Evolutionary conservation across 2,888 invertebrate species (phyloP).

Genomic region (Athetis lepigone): DNA sequence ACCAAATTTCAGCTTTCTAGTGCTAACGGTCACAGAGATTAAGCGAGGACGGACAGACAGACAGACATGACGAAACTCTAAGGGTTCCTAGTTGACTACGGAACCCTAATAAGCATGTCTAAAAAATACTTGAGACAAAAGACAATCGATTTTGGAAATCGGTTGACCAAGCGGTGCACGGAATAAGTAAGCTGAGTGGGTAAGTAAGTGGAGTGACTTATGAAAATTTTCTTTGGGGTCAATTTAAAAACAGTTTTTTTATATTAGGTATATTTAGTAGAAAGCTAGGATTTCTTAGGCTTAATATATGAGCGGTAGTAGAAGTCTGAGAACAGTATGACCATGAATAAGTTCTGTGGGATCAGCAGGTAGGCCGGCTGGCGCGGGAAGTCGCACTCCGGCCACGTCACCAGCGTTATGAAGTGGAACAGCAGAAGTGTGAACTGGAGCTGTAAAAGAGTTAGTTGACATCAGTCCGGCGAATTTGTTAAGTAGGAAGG

Average conservation of each 20-base stretch:
- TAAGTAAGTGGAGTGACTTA: background rate
- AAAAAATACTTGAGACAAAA: too few relatives aligned
- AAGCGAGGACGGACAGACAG: too few relatives aligned
- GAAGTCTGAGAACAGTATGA: slow-evolving; percentile 92
- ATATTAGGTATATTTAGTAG: slow-evolving; percentile 4
- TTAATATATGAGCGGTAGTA: slow-evolving; percentile 91
- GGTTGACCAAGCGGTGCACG: too few relatives aligned
- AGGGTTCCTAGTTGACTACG: too few relatives aligned
- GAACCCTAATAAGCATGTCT: too few relatives aligned
- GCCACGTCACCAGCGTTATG: slow-evolving; percentile 75
- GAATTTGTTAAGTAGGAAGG: too few relatives aligned
- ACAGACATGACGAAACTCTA: too few relatives aligned
- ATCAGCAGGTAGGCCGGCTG: slow-evolving; percentile 88
- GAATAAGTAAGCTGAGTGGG: too few relatives aligned
- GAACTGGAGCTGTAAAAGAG: slow-evolving; percentile 91
- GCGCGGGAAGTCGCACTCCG: slow-evolving; percentile 90
- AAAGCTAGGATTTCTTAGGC: slow-evolving; percentile 55
- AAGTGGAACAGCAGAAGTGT: slow-evolving; percentile 90
- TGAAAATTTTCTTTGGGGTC: background rate
- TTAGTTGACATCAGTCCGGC: background rate
- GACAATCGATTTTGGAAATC: too few relatives aligned
- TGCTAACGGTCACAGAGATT: too few relatives aligned
- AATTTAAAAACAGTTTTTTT: slow-evolving; percentile 16
- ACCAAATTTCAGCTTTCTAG: too few relatives aligned
- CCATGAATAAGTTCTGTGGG: slow-evolving; percentile 92